Conservation (phyloP, 2,797 vertebrate species). For the Aselliscus stoliczkanus region DNA sequence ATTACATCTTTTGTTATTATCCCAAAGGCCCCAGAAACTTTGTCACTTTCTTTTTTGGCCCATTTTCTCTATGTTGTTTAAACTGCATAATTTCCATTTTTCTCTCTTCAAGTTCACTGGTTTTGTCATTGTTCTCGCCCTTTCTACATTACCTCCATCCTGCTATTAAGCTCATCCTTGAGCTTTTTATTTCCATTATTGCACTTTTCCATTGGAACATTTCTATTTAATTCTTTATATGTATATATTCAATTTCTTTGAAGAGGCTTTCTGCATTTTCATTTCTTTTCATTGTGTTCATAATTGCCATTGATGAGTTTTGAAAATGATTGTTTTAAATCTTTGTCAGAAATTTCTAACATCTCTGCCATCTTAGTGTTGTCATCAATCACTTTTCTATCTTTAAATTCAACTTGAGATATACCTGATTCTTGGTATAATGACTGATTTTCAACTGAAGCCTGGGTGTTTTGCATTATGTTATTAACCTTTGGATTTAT, state of each 20-base stretch:
- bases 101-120: neutral
- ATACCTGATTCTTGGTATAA: neutral
- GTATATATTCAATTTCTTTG: neutral
- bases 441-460: neutral
- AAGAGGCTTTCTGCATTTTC: neutral
- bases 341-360: neutral
- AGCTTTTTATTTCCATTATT: neutral
- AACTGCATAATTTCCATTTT: neutral
- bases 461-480: neutral
- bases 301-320: neutral
- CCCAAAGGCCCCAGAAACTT: neutral
- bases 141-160: neutral
- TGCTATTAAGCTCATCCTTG: neutral
- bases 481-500: neutral
- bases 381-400: neutral
- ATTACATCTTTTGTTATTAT: neutral
- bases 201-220: neutral
- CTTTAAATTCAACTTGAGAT: neutral
- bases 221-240: neutral
- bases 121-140: neutral
- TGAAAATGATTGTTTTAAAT: neutral
- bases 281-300: neutral
- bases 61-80: neutral
- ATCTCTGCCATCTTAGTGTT: neutral
- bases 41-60: neutral